These are phyloP conservation scores for Samia ricini DNA, from an alignment of 1,140 invertebrate species.

Conservation along the genomic window DNA sequence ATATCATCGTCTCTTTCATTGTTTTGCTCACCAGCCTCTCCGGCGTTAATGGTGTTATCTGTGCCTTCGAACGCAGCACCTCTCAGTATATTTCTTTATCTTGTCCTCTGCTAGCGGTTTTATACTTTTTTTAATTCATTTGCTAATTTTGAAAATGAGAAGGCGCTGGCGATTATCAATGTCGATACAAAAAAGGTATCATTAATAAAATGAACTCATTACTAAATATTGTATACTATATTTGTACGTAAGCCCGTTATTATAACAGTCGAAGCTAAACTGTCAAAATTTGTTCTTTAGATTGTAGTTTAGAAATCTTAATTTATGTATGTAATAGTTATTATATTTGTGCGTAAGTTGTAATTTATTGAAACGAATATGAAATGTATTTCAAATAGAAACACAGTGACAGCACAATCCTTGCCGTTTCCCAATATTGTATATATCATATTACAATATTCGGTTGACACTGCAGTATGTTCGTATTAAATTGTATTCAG, in stretches of 20 bases:
- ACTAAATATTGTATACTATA: too few species aligned
- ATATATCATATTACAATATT: slow-evolving; percentile 61
- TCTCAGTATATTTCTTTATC: slow-evolving; percentile 76
- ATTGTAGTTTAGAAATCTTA: too few species aligned
- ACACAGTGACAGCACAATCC: slow-evolving; percentile 40
- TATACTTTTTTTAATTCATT: slow-evolving; percentile 55
- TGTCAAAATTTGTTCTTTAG: too few species aligned
- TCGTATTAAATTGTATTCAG: slow-evolving; percentile 23
- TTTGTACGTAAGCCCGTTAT: too few species aligned
- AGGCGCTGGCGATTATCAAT: slow-evolving; percentile 55
- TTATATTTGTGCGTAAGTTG: not conserved
- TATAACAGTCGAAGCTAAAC: too few species aligned
- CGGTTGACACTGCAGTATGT: slow-evolving; percentile 52
- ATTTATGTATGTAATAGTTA: not conserved
- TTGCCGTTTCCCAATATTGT: slow-evolving; percentile 43
- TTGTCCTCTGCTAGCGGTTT: slow-evolving; percentile 66
- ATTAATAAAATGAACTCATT: slow-evolving; percentile 71
- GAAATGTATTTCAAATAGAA: slow-evolving; percentile 7
- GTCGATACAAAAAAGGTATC: slow-evolving; percentile 63
- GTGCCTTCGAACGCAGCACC: slow-evolving; percentile 68
- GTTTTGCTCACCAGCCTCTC: slow-evolving; percentile 60
- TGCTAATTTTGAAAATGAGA: slow-evolving; percentile 77
- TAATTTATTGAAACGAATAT: not conserved
- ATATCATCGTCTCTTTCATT: slow-evolving; percentile 50
- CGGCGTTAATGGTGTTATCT: slow-evolving; percentile 76